Evolutionary conservation across 2,888 invertebrate species (phyloP).

Genomic region (Xestia rhomboidea): DNA sequence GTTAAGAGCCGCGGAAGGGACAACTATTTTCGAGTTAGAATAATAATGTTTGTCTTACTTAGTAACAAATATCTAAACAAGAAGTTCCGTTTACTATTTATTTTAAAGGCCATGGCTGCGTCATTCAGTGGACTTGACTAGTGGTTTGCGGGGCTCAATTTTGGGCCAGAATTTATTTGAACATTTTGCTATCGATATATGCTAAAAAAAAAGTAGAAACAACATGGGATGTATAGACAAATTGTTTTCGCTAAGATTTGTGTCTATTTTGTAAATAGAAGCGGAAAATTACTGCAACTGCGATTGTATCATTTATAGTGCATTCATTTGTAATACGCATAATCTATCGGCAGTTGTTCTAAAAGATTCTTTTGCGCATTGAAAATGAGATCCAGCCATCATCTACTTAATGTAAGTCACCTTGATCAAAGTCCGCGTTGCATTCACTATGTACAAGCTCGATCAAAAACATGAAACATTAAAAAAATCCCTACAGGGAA

Average conservation of each 20-base stretch:
- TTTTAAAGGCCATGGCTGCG: background rate
- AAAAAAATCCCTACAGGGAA: slow-evolving; percentile 59
- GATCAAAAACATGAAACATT: slow-evolving; percentile 33
- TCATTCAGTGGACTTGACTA: background rate
- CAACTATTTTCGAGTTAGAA: slow-evolving; percentile 39
- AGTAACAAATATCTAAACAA: slow-evolving; percentile 7
- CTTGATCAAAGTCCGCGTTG: background rate
- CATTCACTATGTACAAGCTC: background rate
- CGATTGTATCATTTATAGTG: background rate
- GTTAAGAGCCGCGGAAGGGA: slow-evolving; percentile 53
- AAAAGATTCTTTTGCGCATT: background rate
- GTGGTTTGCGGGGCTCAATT: background rate
- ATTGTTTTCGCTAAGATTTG: background rate
- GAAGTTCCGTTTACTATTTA: background rate
- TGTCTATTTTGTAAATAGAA: background rate
- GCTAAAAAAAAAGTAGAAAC: background rate
- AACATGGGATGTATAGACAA: background rate
- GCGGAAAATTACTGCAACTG: background rate
- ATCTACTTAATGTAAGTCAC: background rate
- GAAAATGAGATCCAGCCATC: background rate
- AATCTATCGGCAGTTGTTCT: background rate
- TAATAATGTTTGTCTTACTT: background rate
- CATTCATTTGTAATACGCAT: background rate
- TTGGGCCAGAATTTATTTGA: background rate
- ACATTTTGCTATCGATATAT: background rate